phyloP scores from a whole-genome alignment of 2,888 invertebrate species.

The Ommatoiulus sabulosus region DNA sequence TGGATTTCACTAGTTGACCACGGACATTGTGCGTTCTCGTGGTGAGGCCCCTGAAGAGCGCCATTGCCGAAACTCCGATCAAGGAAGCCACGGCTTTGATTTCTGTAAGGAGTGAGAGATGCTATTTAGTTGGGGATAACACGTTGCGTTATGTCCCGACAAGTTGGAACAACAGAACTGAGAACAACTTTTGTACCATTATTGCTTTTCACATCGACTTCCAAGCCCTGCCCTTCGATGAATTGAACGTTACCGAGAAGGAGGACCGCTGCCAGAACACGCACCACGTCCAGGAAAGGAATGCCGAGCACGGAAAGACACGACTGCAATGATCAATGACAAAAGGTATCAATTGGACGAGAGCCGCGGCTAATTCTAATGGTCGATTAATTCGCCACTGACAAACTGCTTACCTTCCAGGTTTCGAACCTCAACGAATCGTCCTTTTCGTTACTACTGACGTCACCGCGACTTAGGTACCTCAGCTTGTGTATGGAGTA shows the following conservation, averaged over 20 bases:
- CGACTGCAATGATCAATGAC: conserved; percentile 61
- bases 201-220: conserved; percentile 80
- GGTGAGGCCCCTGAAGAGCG: conserved; percentile 84
- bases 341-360: neutral
- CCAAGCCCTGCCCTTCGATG: conserved; percentile 76
- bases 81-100: conserved; percentile 87
- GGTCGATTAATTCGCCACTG: conserved; percentile 61
- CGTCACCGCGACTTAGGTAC: conserved; percentile 83
- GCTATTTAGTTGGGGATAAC: neutral
- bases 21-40: conserved; percentile 83
- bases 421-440: conserved; percentile 84
- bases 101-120: conserved; percentile 71
- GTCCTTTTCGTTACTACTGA: conserved; percentile 78
- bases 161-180: neutral
- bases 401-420: conserved; percentile 82
- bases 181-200: conserved; percentile 62
- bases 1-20: conserved; percentile 82
- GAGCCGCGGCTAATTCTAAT: neutral
- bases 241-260: conserved; percentile 93
- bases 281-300: conserved; percentile 91
- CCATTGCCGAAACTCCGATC: conserved; percentile 80
- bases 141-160: neutral
- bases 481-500: conserved; percentile 84
- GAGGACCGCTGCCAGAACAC: conserved; percentile 90
- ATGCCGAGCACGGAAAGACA: conserved; percentile 80